These are phyloP conservation scores for Drosophila rufa DNA, from an alignment of 1,140 invertebrate genomes.

Conservation along the genomic window DNA sequence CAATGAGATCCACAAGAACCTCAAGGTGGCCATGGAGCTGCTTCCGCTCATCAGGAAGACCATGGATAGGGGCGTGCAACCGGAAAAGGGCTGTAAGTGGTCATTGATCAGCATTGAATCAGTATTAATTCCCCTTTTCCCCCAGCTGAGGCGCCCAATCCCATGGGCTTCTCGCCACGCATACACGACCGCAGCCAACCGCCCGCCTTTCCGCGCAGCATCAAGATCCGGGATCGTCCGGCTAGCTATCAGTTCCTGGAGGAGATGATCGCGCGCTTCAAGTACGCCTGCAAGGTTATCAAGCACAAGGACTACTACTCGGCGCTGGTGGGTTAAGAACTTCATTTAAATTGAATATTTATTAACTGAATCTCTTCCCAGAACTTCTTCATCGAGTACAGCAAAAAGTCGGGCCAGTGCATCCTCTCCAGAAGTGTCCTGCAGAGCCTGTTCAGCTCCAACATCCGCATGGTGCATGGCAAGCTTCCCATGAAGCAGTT, in stretches of 20 bases:
- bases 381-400: conserved; percentile 98
- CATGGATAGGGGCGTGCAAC: conserved; percentile 90
- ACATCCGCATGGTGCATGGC: conserved; percentile 86
- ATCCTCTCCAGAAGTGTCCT: conserved; percentile 97
- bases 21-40: conserved; percentile 90
- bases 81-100: conserved; percentile 89
- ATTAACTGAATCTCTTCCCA: conserved; percentile 82
- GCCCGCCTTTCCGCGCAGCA: conserved; percentile 98
- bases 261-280: conserved; percentile 91
- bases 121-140: conserved; percentile 7
- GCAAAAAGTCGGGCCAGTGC: conserved; percentile 93
- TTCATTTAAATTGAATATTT: background rate
- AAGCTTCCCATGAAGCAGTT: conserved; percentile 90
- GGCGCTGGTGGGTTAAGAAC: conserved; percentile 88
- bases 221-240: conserved; percentile 93
- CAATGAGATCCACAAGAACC: conserved; percentile 89
- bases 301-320: conserved; percentile 92
- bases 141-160: conserved; percentile 87
- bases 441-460: conserved; percentile 91
- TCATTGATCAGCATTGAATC: background rate
- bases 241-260: conserved; percentile 95
- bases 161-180: conserved; percentile 97
- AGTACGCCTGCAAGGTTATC: conserved; percentile 93
- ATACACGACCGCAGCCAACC: conserved; percentile 97
- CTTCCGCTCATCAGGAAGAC: conserved; percentile 93